Percentiles rank a stretch among this genome's conserved stretches.
Conservation (phyloP, 2,888 invertebrate genomes). For the Neoaliturus tenellus region DNA sequence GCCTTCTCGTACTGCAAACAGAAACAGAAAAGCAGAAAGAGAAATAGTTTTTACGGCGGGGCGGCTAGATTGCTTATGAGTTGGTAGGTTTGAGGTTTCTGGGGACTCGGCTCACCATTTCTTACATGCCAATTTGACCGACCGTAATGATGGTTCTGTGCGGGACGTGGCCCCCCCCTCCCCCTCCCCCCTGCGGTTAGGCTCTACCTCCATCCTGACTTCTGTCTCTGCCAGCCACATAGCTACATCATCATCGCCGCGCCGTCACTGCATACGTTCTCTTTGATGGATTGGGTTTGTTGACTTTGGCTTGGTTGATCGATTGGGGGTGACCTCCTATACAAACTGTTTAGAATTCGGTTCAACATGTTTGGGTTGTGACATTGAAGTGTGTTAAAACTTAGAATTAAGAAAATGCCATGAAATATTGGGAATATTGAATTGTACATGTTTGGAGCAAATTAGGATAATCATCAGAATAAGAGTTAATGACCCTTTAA, state of each 20-base stretch:
- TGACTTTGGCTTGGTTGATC: neutral
- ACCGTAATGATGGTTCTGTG: slow-evolving; percentile 41
- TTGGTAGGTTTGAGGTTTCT: slow-evolving; percentile 51
- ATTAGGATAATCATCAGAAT: too few species aligned
- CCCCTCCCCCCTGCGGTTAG: slow-evolving; percentile 33
- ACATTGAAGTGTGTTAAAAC: too few species aligned
- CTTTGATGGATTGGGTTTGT: neutral
- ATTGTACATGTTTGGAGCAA: too few species aligned
- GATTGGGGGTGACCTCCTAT: neutral
- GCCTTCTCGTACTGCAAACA: slow-evolving; percentile 13
- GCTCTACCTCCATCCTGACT: slow-evolving; percentile 16
- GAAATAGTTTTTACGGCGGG: slow-evolving; percentile 26
- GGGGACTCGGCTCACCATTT: slow-evolving; percentile 44
- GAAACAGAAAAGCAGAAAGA: neutral
- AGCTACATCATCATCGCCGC: neutral
- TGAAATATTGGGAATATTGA: too few species aligned
- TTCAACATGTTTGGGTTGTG: too few species aligned
- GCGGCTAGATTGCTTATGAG: slow-evolving; percentile 48
- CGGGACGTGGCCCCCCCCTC: slow-evolving; percentile 41
- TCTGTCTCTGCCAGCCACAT: slow-evolving; percentile 7
- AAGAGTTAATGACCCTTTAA: too few species aligned
- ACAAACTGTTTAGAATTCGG: too few species aligned
- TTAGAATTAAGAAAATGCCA: too few species aligned
- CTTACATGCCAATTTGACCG: slow-evolving; percentile 56
- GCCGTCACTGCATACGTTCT: neutral